These are phyloP conservation scores for Neoascia interrupta DNA, from an alignment of 2,888 invertebrate genomes.

Conservation along the genomic window DNA sequence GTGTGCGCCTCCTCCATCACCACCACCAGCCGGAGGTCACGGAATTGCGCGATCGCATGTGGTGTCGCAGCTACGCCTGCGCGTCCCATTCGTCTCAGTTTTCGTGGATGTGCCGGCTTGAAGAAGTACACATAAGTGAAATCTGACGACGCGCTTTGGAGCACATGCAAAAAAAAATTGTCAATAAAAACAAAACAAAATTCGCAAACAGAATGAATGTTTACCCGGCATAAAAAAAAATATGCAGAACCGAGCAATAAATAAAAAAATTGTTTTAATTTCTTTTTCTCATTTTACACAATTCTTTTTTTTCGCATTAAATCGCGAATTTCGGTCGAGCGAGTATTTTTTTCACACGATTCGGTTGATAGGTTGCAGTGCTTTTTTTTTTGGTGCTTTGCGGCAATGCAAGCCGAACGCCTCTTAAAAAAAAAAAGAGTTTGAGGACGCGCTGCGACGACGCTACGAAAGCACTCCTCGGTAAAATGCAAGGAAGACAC, in stretches of 20 bases:
- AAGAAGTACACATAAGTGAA: constrained; percentile 4
- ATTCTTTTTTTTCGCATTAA: constrained; percentile 23
- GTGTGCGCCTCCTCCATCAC: neutral
- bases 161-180: constrained; percentile 55
- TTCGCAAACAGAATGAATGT: constrained; percentile 23
- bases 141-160: constrained; percentile 47
- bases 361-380: constrained; percentile 43
- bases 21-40: constrained; percentile 17
- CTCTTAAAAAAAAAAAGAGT: constrained; percentile 17
- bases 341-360: constrained; percentile 60
- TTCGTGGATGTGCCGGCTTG: too few relatives aligned
- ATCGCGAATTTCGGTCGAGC: constrained; percentile 45
- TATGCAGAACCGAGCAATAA: constrained; percentile 34
- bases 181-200: constrained; percentile 36
- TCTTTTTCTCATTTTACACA: constrained; percentile 33
- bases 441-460: constrained; percentile 26
- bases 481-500: constrained; percentile 42
- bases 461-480: constrained; percentile 46
- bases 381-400: constrained; percentile 17
- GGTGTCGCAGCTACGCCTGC: neutral
- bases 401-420: constrained; percentile 40
- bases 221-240: constrained; percentile 56
- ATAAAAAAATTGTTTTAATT: constrained; percentile 20
- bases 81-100: neutral
- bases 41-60: constrained; percentile 59